Base-by-base conservation (phyloP, 2,888 invertebrate genomes). In the Colostygia pectinataria region DNA sequence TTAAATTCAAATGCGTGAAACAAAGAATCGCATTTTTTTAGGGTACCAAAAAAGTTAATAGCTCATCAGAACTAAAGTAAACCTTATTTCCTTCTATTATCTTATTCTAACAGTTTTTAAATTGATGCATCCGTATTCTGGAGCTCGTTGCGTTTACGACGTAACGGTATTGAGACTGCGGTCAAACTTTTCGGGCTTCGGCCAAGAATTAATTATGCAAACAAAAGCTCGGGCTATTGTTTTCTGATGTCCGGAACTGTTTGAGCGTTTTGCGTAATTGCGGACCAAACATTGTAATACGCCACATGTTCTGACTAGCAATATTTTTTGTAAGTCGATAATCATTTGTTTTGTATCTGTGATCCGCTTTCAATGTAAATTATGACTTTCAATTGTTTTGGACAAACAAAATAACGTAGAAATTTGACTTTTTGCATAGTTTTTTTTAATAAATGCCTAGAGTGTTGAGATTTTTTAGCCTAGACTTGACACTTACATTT, bases 241-340 rank as follows among this genome's bases (percentile, higher is more conserved):
- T 80, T 81, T 74, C 63, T 67, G 62, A 82, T 69, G 68, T 68
- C 63, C 63, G 57, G 67, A 71, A 69, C 70, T 88, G 83, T 89
- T 89, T 88, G 75, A 86, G 88, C 85, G 65, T 79, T 84, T 90
- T 89, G 90, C 88, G 89, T 90, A 83, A 87, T 84, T 77, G 76
- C 65, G 56, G 64, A 77, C 76, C 76, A 77, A 80, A 79, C 71
- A 75, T 65, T 36, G 38, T 54, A 55, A 68, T 54, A 55, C 66
- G 72, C 71, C 71, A 76, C 57, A 65, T 71, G 73, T 66, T 65
- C 47, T 25, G 24, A 5, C n/a, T n/a, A n/a, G 48, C 18, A 54
- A 62, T 41, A 44, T 56, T 50, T 58, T 49, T 46, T 47, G 34
- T 28, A 38, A 10, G 2, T 4, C 25, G 10, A 37, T 46, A 31